Evolutionary conservation across 2,113 vertebrate species (phyloP), one percentile per base, ranked within the genome.

Genomic region (Colinus virginianus): DNA sequence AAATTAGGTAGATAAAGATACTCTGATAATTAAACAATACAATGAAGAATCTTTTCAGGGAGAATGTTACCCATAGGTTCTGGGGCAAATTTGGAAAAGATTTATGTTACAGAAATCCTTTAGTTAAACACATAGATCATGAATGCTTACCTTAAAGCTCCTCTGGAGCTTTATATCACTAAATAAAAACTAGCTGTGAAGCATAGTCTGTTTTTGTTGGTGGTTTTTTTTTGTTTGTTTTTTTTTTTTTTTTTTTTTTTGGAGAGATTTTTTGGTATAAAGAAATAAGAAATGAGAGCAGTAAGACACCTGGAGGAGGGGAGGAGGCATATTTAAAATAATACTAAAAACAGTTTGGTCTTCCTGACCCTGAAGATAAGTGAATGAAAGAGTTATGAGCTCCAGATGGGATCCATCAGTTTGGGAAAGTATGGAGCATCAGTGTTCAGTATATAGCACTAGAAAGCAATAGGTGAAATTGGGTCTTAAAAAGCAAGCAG

Each of bases 331-430:
- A n/a, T 53, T 71, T 76, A 5, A 18, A 25, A 13, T 88, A 5
- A 15, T 19, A 32, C 40, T 48, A 19, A 81, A 89, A 84, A 70
- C 10, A 55, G 6, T 34, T 85, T 51, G n/a, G 34, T 74, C 48
- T 83, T 84, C n/a, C 42, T 87, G 56, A 69, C 16, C 30, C 8
- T 5, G 4, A 9, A 51, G 4, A 11, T 48, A 3, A 48, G 32
- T 25, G 22, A 38, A 30, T 58, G 69, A 62, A 56, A 36, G 38
- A 66, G 66, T 25, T 43, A 72, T 22, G 48, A 75, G 56, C 46
- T 77, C 32, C 48, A 43, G 7, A 40, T 75, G 51, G 0, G 1
- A 6, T 75, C 4, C 4, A 36, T 70, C 36, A 36, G 0, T 18
- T 11, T 64, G 34, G 48, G 23, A 75, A 22, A n/a, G 7, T 38